Conservation (phyloP, 2,113 vertebrate genomes). For the Erythrocebus patas region DNA sequence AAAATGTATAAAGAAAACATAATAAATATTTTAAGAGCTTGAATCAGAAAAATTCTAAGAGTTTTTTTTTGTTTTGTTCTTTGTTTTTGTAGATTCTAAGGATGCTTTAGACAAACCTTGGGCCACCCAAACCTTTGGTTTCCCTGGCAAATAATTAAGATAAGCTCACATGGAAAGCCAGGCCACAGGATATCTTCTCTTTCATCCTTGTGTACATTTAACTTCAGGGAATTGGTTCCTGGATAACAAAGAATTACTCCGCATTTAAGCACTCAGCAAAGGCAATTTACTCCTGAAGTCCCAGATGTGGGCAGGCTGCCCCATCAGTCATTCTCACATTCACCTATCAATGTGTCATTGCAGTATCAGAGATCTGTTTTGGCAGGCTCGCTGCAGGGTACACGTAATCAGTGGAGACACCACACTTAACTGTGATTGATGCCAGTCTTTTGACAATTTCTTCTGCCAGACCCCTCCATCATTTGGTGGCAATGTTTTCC, state of each 20-base stretch:
- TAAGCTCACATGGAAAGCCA: background rate
- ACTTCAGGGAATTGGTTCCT: background rate
- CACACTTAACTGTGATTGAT: slow-evolving; percentile 76
- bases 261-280: background rate
- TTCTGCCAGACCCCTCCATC: slow-evolving; percentile 70
- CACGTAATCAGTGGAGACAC: slow-evolving; percentile 26
- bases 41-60: background rate
- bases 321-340: slow-evolving; percentile 67
- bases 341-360: slow-evolving; percentile 42
- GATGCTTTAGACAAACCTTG: background rate
- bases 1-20: background rate
- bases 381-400: slow-evolving; percentile 58
- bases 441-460: slow-evolving; percentile 75
- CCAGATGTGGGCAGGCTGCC: background rate
- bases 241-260: background rate
- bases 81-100: background rate
- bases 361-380: slow-evolving; percentile 60
- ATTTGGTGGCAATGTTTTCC: slow-evolving; percentile 59
- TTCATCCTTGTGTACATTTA: background rate
- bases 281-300: background rate
- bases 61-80: background rate
- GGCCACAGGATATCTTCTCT: background rate
- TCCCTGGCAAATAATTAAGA: background rate
- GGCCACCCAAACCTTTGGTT: background rate
- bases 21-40: background rate